Evolutionary conservation across 1,140 invertebrate species (phyloP), one percentile per base, ranked within the genome.

Genomic region (Solenopsis invicta): DNA sequence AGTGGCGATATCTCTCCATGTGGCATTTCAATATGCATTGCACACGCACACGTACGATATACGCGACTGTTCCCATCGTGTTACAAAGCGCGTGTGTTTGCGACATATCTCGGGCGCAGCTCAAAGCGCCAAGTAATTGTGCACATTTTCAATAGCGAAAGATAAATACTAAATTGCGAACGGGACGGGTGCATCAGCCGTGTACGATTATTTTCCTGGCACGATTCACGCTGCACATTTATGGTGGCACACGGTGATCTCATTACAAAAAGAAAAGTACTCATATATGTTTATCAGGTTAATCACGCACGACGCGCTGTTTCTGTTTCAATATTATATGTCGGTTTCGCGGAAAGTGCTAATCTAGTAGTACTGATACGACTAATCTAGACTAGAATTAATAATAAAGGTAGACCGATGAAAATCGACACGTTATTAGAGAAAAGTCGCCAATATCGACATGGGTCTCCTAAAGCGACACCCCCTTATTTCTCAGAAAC

Each of bases 111-210:
- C 67, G 80, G 52, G 34, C 62, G 52, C 66, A 16, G 24, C 29
- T 84, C 54, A 74, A 84, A 75, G 66, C 52, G 13, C 45, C 80
- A 82, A 74, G 67, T 74, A 75, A 75, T 74, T 61, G 80, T 74
- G 29, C 54, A 74, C 69, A 24, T 75, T 84, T 84, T 72, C 66
- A 84, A 84, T 84, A 84, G 56, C n/a, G 54, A 21, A 61, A 21
- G 41, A 75, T 75, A 84, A 84, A 84, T 62, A 75, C 16, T 41
- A 75, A 72, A 75, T 56, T 54, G 18, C 52, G 41, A 45, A 81
- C 16, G 52, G n/a, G 24, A 0, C n/a, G n/a, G 29, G 2, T 54
- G 16, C 41, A 69, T 69, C 64, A 52, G 12, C 10, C 0, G 3
- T 16, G 48, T 37, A 24, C 21, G 64, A 71, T 81, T 81, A 77